These are phyloP conservation scores for Limosa lapponica DNA, from an alignment of 2,797 vertebrate species.

Conservation along the genomic window DNA sequence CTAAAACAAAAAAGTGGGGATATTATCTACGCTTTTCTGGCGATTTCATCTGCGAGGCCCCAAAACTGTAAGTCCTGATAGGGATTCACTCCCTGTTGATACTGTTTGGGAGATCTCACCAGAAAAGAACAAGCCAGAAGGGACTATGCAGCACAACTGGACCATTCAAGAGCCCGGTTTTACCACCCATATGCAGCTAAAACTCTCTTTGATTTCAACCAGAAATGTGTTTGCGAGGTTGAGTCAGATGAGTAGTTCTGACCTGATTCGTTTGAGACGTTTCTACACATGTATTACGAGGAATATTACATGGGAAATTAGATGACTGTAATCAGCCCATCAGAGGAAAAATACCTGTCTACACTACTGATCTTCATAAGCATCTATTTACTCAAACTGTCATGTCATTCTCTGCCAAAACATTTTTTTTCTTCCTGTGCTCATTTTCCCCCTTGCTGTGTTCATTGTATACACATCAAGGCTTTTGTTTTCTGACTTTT, in stretches of 20 bases:
- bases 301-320: not conserved
- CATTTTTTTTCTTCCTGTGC: not conserved
- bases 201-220: constrained; percentile 34
- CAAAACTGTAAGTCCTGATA: not conserved
- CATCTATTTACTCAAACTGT: not conserved
- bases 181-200: constrained; percentile 28
- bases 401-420: not conserved
- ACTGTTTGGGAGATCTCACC: constrained; percentile 3
- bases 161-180: constrained; percentile 21
- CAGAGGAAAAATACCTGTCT: constrained; percentile 33
- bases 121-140: constrained; percentile 39
- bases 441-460: not conserved
- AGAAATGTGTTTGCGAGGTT: not conserved
- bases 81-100: not conserved
- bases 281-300: not conserved
- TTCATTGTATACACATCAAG: not conserved
- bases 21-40: not conserved
- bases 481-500: constrained; percentile 8
- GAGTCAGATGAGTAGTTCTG: not conserved
- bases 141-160: constrained; percentile 52
- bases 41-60: not conserved
- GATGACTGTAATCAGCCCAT: not conserved
- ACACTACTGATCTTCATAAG: not conserved
- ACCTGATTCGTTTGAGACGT: not conserved
- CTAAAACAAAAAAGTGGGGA: constrained; percentile 14